These are phyloP conservation scores for Eidolon helvum DNA, from an alignment of 2,113 vertebrate species.

Conservation along the genomic window DNA sequence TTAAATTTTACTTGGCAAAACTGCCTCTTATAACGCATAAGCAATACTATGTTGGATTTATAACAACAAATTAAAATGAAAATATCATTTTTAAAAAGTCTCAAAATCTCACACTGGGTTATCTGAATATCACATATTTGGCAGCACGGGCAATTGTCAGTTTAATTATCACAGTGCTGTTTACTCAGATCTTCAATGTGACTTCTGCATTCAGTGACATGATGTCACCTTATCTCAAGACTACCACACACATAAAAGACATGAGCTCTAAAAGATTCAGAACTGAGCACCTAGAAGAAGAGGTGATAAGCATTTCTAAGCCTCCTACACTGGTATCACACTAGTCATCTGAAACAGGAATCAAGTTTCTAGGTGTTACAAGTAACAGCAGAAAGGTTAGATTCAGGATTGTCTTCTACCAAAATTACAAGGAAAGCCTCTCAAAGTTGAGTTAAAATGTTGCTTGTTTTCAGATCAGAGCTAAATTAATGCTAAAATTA, in stretches of 20 bases:
- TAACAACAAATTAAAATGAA: constrained; percentile 42
- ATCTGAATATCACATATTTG: not conserved
- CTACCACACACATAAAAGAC: not conserved
- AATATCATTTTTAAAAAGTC: constrained; percentile 3
- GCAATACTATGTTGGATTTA: not conserved
- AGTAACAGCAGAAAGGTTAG: not conserved
- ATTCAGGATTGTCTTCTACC: not conserved
- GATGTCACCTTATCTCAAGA: not conserved
- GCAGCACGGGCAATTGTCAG: not conserved
- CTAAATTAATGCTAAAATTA: constrained; percentile 38
- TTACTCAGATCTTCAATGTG: not conserved
- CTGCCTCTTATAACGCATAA: not conserved
- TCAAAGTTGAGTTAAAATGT: not conserved
- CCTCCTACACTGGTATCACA: not conserved
- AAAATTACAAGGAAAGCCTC: not conserved
- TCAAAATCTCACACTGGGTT: not conserved
- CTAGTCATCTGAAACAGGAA: not conserved
- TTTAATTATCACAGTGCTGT: not conserved
- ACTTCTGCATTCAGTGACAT: not conserved
- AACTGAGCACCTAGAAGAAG: not conserved
- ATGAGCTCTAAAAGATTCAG: not conserved
- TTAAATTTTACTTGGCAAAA: constrained; percentile 18
- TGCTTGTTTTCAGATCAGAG: constrained; percentile 19
- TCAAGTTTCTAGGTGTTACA: not conserved
- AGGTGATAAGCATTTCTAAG: not conserved